Percentiles rank a stretch among this genome's conserved stretches.
These are phyloP conservation scores for Ganaspis brasiliensis DNA, from an alignment of 2,888 invertebrate genomes.

Conservation along the genomic window DNA sequence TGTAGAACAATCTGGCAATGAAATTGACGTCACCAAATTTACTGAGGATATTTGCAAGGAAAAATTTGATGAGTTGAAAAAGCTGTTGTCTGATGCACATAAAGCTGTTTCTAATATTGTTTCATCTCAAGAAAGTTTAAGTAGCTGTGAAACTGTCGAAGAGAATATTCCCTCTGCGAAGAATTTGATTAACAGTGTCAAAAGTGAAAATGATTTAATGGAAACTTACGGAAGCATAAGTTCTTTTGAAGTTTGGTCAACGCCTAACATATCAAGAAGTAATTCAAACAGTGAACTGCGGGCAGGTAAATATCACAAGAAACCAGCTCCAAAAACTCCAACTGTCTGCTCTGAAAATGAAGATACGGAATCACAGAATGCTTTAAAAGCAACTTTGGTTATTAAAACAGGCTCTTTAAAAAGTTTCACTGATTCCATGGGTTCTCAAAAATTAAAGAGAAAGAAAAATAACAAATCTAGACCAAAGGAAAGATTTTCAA, in stretches of 20 bases:
- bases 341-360: conserved; percentile 60
- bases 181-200: background rate
- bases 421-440: conserved; percentile 68
- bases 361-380: conserved; percentile 62
- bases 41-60: conserved; percentile 70
- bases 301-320: conserved; percentile 82
- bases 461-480: conserved; percentile 62
- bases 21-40: conserved; percentile 46
- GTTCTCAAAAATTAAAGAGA: conserved; percentile 65
- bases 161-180: background rate
- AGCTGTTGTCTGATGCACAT: conserved; percentile 69
- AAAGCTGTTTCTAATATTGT: conserved; percentile 70
- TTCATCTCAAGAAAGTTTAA: conserved; percentile 64
- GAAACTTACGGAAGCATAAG: conserved; percentile 9
- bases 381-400: conserved; percentile 81
- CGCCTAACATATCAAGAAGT: conserved; percentile 63
- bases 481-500: conserved; percentile 73
- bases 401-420: conserved; percentile 81
- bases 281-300: conserved; percentile 72
- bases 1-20: background rate
- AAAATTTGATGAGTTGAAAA: conserved; percentile 73
- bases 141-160: conserved; percentile 12
- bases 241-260: conserved; percentile 55
- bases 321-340: conserved; percentile 81
- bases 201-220: background rate